phyloP scores from a whole-genome alignment of 2,113 vertebrate species.

The Chamaea fasciata region DNA sequence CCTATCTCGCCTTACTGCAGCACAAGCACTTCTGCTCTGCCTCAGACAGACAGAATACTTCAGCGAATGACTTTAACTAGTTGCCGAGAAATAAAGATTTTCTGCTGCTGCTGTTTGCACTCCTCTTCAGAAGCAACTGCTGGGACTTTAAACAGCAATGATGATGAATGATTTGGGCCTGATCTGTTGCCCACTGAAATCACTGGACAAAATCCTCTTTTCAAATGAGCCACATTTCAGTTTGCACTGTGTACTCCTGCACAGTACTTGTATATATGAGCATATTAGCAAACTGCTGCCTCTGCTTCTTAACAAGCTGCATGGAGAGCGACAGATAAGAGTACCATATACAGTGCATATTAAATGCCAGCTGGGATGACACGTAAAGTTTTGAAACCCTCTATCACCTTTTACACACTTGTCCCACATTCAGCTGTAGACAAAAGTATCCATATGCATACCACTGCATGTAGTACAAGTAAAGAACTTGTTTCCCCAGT shows the following conservation, averaged over 20 bases:
- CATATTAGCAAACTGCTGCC: neutral
- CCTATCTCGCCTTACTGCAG: neutral
- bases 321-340: neutral
- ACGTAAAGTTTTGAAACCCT: neutral
- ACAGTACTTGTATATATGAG: neutral
- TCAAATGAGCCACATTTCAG: neutral
- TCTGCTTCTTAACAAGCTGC: neutral
- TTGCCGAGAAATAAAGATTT: neutral
- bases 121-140: neutral
- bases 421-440: neutral
- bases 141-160: neutral
- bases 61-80: neutral
- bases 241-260: neutral
- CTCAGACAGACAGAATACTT: neutral
- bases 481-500: neutral
- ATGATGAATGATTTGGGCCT: neutral
- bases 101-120: neutral
- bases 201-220: neutral
- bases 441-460: neutral
- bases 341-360: neutral
- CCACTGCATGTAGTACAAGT: neutral
- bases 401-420: neutral
- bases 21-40: neutral
- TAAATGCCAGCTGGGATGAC: neutral
- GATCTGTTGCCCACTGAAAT: neutral